Evolutionary conservation across 2,797 vertebrate species (phyloP).

Genomic region (Anabacerthia variegaticeps): DNA sequence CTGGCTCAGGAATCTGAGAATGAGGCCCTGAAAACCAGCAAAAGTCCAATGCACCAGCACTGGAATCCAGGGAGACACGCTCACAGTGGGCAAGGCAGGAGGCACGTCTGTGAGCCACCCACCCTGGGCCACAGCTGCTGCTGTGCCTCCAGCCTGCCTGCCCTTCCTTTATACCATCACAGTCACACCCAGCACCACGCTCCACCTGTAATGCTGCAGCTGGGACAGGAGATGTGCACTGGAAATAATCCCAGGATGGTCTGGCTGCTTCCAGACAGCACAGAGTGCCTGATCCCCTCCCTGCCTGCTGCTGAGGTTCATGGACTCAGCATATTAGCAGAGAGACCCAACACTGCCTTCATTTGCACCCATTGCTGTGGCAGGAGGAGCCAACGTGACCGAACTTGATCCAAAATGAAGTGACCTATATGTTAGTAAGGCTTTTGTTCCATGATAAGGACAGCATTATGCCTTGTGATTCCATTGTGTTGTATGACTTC

Average conservation of each 20-base stretch:
- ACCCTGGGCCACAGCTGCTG: background rate
- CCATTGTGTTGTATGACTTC: background rate
- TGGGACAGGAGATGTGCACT: background rate
- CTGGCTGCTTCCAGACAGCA: background rate
- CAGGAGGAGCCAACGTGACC: background rate
- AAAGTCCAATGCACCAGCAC: fast-evolving
- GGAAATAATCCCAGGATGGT: background rate
- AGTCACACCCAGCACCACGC: fast-evolving
- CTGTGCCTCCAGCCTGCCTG: background rate
- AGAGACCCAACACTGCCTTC: background rate
- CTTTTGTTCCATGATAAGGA: background rate
- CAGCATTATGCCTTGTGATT: background rate
- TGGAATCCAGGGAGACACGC: background rate
- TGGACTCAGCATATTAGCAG: background rate
- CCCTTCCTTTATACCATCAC: background rate
- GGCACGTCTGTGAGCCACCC: background rate
- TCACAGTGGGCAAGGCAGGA: fast-evolving
- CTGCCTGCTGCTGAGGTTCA: background rate
- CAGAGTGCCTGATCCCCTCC: background rate
- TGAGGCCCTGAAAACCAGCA: background rate
- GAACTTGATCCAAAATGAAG: background rate
- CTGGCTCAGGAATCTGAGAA: background rate
- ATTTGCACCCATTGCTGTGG: background rate
- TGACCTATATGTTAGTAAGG: background rate
- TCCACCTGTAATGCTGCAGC: background rate